Percentiles rank a stretch among this genome's conserved stretches.
These are phyloP conservation scores for Cataglyphis albicans DNA, from an alignment of 2,888 invertebrate genomes.

Conservation along the genomic window DNA sequence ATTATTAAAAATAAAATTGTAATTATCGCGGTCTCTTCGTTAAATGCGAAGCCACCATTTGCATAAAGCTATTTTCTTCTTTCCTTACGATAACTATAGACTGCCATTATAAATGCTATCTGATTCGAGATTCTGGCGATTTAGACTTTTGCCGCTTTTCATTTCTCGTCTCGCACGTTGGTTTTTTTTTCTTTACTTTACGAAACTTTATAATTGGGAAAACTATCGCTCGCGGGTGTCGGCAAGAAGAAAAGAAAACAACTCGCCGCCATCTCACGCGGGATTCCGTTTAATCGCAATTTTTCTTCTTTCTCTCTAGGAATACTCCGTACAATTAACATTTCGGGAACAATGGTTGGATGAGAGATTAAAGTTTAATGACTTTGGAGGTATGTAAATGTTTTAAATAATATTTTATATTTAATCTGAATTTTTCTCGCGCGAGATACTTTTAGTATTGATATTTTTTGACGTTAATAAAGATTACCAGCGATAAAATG, in stretches of 20 bases:
- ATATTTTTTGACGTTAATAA: constrained; percentile 11
- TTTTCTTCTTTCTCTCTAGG: constrained; percentile 88
- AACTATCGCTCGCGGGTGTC: constrained; percentile 5
- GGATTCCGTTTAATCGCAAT: constrained; percentile 30
- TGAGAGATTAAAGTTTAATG: constrained; percentile 95
- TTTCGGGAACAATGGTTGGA: constrained; percentile 99
- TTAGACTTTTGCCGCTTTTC: constrained; percentile 11
- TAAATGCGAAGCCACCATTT: constrained; percentile 26
- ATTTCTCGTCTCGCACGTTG: constrained; percentile 37
- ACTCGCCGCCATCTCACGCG: constrained; percentile 15
- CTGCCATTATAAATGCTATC: constrained; percentile 11
- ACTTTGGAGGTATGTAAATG: constrained; percentile 91
- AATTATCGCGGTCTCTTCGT: constrained; percentile 17
- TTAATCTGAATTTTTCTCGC: neutral
- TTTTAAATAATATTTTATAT: constrained; percentile 5
- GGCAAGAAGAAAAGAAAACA: constrained; percentile 15
- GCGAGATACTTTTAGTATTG: neutral
- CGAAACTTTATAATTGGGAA: constrained; percentile 33
- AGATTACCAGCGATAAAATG: neutral
- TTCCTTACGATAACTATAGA: constrained; percentile 2
- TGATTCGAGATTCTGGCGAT: constrained; percentile 28
- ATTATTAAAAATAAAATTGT: constrained; percentile 19
- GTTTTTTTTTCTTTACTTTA: constrained; percentile 21
- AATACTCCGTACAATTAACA: constrained; percentile 98
- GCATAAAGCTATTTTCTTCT: constrained; percentile 28